Base-by-base conservation (phyloP, 2,888 invertebrate genomes). In the Phoronis australis region DNA sequence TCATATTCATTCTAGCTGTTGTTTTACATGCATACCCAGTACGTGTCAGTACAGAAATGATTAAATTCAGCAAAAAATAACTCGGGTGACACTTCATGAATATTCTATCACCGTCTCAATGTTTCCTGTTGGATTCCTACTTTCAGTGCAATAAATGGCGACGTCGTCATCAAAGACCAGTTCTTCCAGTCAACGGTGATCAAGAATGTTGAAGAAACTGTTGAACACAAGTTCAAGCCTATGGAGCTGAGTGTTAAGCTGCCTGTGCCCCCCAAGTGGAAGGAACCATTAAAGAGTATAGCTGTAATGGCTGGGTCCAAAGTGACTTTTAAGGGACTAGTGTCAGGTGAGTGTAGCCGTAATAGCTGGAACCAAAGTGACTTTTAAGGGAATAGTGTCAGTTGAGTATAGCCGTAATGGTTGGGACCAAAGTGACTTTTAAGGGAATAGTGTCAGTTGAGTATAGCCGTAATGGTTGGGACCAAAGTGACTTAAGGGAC, bases 361-460 rank as follows among this genome's bases (percentile, higher is more conserved):
- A 6, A 81, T 84, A 51, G 95, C 95, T 80, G 95, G 95, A 47
- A 87, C 88, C 71, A 88, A 92, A 35, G 94, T 93, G 0, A 91
- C 69, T 68, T 95, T 96, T 78, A 90, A 91, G 73, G 92, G 94
- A 0, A 82, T 87, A 20, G 87, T 95, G 50, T 83, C 87, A 49
- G 89, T 91, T 70, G 50, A 52, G 61, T 45, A 20, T 6, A 18
- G 1, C 31, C 6, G 12, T 42, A 6, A 81, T 84, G 51, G 95
- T 95, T 80, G 95, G 95, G 47, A 87, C 88, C 71, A 88, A 92
- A 35, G 94, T 93, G 0, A 91, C 69, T 68, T 95, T 96, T 78
- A 90, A 91, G 73, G 92, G 94, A 0, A 82, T 87, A 20, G 87
- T 95, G 50, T 83, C 87, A 49, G 89, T 91, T 70, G 50, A 52